Conservation (phyloP, 2,888 invertebrate species). For the Oxyteleia sp. region DNA sequence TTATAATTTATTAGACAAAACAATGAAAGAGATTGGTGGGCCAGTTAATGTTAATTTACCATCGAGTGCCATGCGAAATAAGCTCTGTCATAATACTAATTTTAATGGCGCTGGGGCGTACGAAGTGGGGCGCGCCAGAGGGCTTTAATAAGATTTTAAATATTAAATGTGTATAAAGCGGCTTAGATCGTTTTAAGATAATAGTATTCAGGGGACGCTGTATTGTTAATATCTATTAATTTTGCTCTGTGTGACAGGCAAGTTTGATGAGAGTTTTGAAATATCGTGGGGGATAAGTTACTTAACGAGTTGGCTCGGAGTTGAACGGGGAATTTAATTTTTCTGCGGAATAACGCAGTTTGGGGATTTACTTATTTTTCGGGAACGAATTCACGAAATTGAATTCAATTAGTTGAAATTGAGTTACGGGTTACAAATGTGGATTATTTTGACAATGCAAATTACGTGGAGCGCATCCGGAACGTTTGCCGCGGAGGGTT, state of each 20-base stretch:
- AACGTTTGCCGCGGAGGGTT: no score
- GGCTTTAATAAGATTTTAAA: constrained; percentile 18
- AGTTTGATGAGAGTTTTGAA: background rate
- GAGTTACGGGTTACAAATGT: no score
- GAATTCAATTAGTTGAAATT: no score
- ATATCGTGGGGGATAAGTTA: background rate
- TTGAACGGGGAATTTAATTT: no score
- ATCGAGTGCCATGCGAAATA: background rate
- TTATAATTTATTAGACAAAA: constrained; percentile 43
- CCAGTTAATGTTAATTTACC: constrained; percentile 38
- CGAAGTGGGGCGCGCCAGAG: background rate
- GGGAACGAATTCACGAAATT: no score
- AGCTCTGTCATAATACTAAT: constrained; percentile 29
- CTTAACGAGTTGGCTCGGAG: background rate
- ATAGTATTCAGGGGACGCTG: background rate
- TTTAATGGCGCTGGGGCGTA: constrained; percentile 1
- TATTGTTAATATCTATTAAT: background rate
- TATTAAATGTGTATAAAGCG: constrained; percentile 14
- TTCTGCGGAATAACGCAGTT: no score
- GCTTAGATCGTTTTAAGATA: background rate
- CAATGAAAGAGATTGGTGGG: constrained; percentile 34
- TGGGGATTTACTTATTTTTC: no score
- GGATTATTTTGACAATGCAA: no score
- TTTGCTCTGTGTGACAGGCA: background rate
- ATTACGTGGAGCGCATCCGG: no score